Evolutionary conservation across 2,113 vertebrate species (phyloP).

Genomic region (Isichthys henryi): DNA sequence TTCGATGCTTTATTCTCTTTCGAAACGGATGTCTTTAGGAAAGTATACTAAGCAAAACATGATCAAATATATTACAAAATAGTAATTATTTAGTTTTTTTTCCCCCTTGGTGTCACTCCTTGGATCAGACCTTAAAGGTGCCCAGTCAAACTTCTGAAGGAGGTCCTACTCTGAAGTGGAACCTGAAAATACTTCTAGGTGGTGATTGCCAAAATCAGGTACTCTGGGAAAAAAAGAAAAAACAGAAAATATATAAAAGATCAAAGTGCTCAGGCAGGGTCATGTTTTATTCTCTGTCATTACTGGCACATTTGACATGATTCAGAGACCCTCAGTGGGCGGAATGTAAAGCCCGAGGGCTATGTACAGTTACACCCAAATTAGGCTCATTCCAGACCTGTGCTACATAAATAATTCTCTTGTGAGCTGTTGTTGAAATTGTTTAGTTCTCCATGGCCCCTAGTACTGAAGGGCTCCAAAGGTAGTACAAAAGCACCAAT

Average conservation of each 20-base stretch:
- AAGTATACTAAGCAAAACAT: neutral
- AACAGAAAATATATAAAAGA: constrained; percentile 30
- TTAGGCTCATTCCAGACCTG: constrained; percentile 49
- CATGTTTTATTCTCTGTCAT: constrained; percentile 57
- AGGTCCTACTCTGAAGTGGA: neutral
- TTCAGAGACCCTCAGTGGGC: constrained; percentile 38
- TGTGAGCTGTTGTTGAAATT: constrained; percentile 19
- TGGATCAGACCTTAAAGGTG: neutral
- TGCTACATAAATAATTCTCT: constrained; percentile 39
- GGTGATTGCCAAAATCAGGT: neutral
- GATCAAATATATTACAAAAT: neutral
- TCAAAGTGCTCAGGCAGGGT: constrained; percentile 42
- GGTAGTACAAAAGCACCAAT: constrained; percentile 46
- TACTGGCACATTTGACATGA: constrained; percentile 9
- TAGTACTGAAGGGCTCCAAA: constrained; percentile 16
- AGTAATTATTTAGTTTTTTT: neutral
- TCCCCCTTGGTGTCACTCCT: neutral
- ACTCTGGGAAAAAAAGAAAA: constrained; percentile 20
- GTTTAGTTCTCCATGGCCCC: neutral
- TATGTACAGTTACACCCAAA: constrained; percentile 50
- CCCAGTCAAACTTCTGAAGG: neutral
- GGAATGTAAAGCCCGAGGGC: constrained; percentile 45
- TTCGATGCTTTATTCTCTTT: neutral
- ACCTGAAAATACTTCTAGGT: neutral
- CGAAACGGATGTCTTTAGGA: neutral